Evolutionary conservation across 2,113 vertebrate genomes (phyloP).

Genomic region (Periophthalmus modestus): DNA sequence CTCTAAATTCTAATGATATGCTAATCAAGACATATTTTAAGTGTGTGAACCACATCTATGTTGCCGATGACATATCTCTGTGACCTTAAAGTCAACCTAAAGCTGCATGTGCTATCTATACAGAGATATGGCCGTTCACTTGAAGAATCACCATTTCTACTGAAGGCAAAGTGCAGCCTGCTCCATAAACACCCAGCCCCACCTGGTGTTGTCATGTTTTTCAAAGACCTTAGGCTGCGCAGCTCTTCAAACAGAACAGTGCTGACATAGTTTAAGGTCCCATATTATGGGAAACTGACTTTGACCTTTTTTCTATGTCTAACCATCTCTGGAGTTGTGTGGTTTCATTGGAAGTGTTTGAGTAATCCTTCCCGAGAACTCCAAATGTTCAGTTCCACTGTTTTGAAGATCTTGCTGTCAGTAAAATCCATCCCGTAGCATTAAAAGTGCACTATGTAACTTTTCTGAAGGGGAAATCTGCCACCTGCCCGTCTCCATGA

Average conservation of each 20-base stretch:
- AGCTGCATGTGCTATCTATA: not conserved
- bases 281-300: not conserved
- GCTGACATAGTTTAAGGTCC: not conserved
- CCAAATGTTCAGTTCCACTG: not conserved
- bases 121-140: constrained; percentile 27
- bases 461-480: too few relatives aligned
- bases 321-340: not conserved
- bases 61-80: constrained; percentile 3
- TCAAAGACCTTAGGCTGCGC: constrained; percentile 33
- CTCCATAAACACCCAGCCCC: constrained; percentile 60
- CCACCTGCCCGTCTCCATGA: too few relatives aligned
- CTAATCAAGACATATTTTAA: too few relatives aligned
- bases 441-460: too few relatives aligned
- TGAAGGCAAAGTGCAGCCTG: constrained; percentile 50
- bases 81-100: not conserved
- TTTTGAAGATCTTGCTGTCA: too few relatives aligned
- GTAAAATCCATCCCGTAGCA: too few relatives aligned
- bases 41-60: not conserved
- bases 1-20: too few relatives aligned
- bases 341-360: not conserved
- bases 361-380: not conserved
- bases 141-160: constrained; percentile 58
- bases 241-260: not conserved
- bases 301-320: not conserved
- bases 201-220: constrained; percentile 62